Evolutionary conservation across 1,140 invertebrate genomes (phyloP), one percentile per base, ranked within the genome.

Genomic region (Venturia canescens): DNA sequence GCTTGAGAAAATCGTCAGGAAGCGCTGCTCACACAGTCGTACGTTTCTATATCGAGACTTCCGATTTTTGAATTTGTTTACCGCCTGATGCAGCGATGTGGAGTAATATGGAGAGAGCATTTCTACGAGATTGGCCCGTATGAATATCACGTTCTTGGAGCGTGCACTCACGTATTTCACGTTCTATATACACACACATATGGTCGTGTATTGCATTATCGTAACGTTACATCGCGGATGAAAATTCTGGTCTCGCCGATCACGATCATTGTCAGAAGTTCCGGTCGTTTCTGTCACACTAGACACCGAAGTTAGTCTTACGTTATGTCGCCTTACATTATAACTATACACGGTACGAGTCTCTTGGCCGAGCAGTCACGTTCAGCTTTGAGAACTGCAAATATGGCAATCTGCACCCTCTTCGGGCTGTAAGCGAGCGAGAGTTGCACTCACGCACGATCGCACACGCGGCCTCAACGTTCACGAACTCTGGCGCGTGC

Each of bases 361-460:
- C 13, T 50, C 48, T 60, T 21, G 21, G 16, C n/a, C 3, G n/a
- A 21, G 57, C 57, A 60, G 3, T 1, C 57, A 60, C 57, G 57
- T 23, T n/a, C 57, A n/a, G 23, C 57, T 1, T 60, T 2, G 57
- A 60, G 57, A 60, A 60, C 21, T 60, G 57, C 57, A 60, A 60
- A 60, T 60, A 60, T 60, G 57, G 57, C 57, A 60, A 60, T 60
- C n/a, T 21, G n/a, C 16, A 60, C 57, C 57, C 23, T 23, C 57
- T 60, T 60, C 18, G 21, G 23, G 57, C 48, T 50, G 48, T 50
- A 50, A 34, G 11, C 57, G 57, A 60, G 23, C 57, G 6, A 60
- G 21, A n/a, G 57, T 60, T 60, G 57, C 57, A 50, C 48, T 50
- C 48, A 60, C 57, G 57, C 57, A 60, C 57, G 57, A 60, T n/a